phyloP scores from a whole-genome alignment of 2,113 vertebrate genomes.

The Microcebus ravelobensis region DNA sequence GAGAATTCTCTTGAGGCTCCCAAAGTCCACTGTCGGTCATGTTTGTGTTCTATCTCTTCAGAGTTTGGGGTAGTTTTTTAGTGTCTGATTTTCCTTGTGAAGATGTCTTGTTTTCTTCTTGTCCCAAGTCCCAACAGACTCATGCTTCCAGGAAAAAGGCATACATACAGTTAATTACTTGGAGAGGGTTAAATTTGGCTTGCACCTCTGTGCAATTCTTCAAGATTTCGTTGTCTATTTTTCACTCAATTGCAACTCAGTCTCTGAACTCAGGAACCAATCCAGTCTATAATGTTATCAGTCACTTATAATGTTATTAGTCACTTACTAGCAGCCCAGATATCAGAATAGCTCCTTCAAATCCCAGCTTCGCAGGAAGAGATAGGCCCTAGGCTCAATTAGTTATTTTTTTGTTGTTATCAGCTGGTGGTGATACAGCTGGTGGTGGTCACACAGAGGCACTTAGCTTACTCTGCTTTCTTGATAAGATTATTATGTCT shows the following conservation, averaged over 20 bases:
- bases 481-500: slow-evolving; percentile 37
- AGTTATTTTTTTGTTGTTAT: slow-evolving; percentile 29
- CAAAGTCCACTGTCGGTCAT: slow-evolving; percentile 72
- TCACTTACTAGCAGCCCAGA: slow-evolving; percentile 64
- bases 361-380: slow-evolving; percentile 58
- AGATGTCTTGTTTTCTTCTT: slow-evolving; percentile 40
- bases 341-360: slow-evolving; percentile 56
- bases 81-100: slow-evolving; percentile 43
- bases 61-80: slow-evolving; percentile 35
- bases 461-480: slow-evolving; percentile 62
- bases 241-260: slow-evolving; percentile 63
- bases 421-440: background rate
- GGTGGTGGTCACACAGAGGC: slow-evolving; percentile 11
- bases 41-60: slow-evolving; percentile 28
- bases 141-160: slow-evolving; percentile 63
- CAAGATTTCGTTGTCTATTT: slow-evolving; percentile 61
- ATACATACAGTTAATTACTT: slow-evolving; percentile 21
- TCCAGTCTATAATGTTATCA: slow-evolving; percentile 47
- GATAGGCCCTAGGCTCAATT: slow-evolving; percentile 37
- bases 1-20: slow-evolving; percentile 34
- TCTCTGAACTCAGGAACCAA: slow-evolving; percentile 53
- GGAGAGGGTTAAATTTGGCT: slow-evolving; percentile 50
- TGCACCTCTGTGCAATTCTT: slow-evolving; percentile 63
- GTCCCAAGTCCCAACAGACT: slow-evolving; percentile 11
- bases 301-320: slow-evolving; percentile 45